Evolutionary conservation across 2,797 vertebrate genomes (phyloP).

Genomic region (Sibirionetta formosa): DNA sequence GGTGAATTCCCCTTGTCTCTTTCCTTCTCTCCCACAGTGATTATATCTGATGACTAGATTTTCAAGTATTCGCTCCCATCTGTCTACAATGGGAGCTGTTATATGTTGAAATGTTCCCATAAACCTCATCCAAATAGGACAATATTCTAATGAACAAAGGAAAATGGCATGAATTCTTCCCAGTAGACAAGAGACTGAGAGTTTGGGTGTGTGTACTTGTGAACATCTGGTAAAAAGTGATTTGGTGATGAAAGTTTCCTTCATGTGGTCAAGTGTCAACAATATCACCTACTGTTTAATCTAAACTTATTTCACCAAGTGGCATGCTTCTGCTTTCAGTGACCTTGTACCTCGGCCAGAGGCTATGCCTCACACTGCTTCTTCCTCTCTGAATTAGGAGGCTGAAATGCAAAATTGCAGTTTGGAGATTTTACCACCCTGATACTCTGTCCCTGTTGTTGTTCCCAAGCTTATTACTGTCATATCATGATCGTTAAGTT

Average conservation of each 20-base stretch:
- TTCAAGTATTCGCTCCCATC: slow-evolving; percentile 18
- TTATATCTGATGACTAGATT: not conserved
- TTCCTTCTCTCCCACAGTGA: not conserved
- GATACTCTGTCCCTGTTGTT: not conserved
- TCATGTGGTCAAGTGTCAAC: not conserved
- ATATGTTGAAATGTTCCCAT: not conserved
- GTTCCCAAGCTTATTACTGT: not conserved
- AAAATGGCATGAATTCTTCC: not conserved
- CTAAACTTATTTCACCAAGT: slow-evolving; percentile 53
- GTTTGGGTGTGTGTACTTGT: not conserved
- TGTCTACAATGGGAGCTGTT: slow-evolving; percentile 3
- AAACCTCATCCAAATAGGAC: not conserved
- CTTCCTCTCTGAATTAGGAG: not conserved
- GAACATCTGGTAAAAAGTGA: not conserved
- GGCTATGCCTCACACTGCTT: slow-evolving; percentile 15
- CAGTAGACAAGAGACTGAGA: not conserved
- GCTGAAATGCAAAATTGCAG: not conserved
- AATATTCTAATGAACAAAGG: not conserved
- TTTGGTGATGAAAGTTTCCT: slow-evolving; percentile 51
- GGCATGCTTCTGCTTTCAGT: slow-evolving; percentile 30
- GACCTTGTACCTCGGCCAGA: slow-evolving; percentile 4
- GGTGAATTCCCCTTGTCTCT: not conserved
- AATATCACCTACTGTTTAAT: slow-evolving; percentile 29
- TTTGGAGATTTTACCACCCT: not conserved
- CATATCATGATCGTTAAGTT: not conserved